These are phyloP conservation scores for Orthonyx spaldingii DNA, from an alignment of 2,113 vertebrate species.

Conservation along the genomic window DNA sequence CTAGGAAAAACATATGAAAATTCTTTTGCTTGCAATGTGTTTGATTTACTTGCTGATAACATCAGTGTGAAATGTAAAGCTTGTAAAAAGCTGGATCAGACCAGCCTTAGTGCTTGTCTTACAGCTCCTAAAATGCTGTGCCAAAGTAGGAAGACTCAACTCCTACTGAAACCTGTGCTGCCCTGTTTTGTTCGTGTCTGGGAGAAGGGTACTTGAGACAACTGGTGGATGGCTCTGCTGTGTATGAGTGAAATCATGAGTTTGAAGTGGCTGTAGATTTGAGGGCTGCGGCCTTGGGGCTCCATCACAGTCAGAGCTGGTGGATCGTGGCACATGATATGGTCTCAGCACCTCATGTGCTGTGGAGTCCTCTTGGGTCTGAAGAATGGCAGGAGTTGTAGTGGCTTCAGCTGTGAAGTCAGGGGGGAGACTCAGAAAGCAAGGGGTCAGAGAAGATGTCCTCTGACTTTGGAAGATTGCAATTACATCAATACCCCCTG, in stretches of 20 bases:
- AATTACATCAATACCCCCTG: neutral
- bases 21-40: neutral
- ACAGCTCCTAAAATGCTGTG: neutral
- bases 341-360: neutral
- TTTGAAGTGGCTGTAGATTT: neutral
- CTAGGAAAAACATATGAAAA: neutral
- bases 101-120: slow-evolving; percentile 22
- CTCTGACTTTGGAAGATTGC: neutral
- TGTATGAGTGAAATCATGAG: neutral
- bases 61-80: slow-evolving; percentile 47
- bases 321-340: neutral
- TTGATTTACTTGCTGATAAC: slow-evolving; percentile 48
- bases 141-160: neutral
- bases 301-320: fast-evolving
- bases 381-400: neutral
- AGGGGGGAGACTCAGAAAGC: neutral
- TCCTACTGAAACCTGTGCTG: neutral
- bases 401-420: neutral
- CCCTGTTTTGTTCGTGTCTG: neutral
- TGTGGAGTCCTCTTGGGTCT: neutral
- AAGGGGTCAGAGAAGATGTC: neutral
- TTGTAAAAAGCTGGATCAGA: slow-evolving; percentile 49
- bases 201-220: neutral
- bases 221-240: neutral
- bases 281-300: neutral